These are phyloP conservation scores for Coleophora deauratella DNA, from an alignment of 2,888 invertebrate genomes.

Conservation along the genomic window DNA sequence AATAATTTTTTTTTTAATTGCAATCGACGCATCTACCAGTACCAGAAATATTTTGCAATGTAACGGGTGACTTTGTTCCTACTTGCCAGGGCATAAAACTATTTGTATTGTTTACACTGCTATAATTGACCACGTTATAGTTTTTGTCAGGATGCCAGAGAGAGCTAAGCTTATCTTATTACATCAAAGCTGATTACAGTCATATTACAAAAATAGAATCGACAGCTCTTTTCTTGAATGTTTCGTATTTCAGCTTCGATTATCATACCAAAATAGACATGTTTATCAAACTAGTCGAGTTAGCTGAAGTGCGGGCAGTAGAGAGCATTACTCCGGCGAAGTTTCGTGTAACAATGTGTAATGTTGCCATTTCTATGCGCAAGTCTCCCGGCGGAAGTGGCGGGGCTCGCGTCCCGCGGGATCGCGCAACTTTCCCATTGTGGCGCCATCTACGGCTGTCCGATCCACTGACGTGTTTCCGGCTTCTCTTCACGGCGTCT, in stretches of 20 bases:
- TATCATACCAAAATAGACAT: slow-evolving; percentile 20
- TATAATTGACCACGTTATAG: slow-evolving; percentile 13
- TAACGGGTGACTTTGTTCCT: not conserved
- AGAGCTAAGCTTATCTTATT: slow-evolving; percentile 7
- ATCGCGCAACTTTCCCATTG: slow-evolving; percentile 55
- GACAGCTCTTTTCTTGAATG: not conserved
- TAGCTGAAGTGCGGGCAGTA: slow-evolving; percentile 51
- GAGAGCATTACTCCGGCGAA: slow-evolving; percentile 61
- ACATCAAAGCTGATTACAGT: slow-evolving; percentile 10
- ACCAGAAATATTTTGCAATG: too few relatives aligned
- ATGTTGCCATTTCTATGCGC: slow-evolving; percentile 72
- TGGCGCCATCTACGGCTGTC: slow-evolving; percentile 68
- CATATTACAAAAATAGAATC: slow-evolving; percentile 7
- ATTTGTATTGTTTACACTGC: slow-evolving; percentile 9
- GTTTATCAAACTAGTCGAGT: slow-evolving; percentile 41
- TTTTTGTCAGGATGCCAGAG: slow-evolving; percentile 18
- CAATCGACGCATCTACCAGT: too few relatives aligned
- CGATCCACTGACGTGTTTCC: slow-evolving; percentile 63
- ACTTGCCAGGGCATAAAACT: not conserved
- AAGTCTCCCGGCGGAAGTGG: slow-evolving; percentile 52
- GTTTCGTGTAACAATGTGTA: slow-evolving; percentile 68
- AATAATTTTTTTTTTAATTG: too few relatives aligned
- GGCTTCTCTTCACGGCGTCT: slow-evolving; percentile 69
- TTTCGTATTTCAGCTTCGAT: slow-evolving; percentile 2
- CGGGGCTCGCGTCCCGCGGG: slow-evolving; percentile 39